Evolutionary conservation across 2,888 invertebrate species (phyloP).

Genomic region (Aelia acuminata): DNA sequence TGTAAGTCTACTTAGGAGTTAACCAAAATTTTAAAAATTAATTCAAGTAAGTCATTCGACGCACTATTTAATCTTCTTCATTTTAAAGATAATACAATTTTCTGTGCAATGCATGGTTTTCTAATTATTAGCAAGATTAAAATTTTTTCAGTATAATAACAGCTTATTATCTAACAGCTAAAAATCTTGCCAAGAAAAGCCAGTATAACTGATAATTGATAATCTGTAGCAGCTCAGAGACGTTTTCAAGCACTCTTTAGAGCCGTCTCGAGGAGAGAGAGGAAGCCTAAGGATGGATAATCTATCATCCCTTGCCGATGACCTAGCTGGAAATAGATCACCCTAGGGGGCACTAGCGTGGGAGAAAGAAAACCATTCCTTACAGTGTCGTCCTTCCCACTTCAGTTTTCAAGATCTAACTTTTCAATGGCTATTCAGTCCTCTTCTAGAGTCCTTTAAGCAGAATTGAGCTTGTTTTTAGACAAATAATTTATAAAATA

Average conservation of each 20-base stretch:
- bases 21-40: too few species aligned
- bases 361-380: constrained; percentile 18
- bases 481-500: not conserved
- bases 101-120: too few species aligned
- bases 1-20: too few species aligned
- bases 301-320: not conserved
- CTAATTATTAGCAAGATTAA: too few species aligned
- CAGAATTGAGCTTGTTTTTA: not conserved
- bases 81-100: too few species aligned
- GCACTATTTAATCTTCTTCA: too few species aligned
- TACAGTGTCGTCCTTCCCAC: not conserved
- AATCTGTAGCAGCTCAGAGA: not conserved
- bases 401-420: not conserved
- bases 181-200: not conserved
- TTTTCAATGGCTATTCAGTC: not conserved
- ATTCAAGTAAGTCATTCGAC: too few species aligned
- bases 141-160: too few species aligned
- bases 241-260: not conserved
- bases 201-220: not conserved
- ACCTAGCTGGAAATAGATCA: not conserved
- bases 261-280: too few species aligned
- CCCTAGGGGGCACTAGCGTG: constrained; percentile 2
- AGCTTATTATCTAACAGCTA: too few species aligned
- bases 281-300: not conserved
- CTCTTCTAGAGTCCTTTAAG: not conserved